phyloP scores from a whole-genome alignment of 1,140 invertebrate genomes.

The Nephotettix cincticeps region DNA sequence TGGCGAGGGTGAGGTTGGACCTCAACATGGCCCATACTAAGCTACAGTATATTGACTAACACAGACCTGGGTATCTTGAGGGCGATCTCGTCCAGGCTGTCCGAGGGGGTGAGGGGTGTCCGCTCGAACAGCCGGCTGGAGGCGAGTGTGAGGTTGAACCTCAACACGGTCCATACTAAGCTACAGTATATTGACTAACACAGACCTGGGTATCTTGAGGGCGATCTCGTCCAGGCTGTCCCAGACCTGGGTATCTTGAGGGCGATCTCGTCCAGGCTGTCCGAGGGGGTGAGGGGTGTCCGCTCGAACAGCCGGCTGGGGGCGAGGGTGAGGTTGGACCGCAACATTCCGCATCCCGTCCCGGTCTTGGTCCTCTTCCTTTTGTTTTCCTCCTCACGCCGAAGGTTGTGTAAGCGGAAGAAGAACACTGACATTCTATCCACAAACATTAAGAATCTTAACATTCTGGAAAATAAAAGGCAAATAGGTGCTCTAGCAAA shows the following conservation, averaged over 20 bases:
- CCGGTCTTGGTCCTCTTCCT: conserved; percentile 46
- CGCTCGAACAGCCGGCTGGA: conserved; percentile 80
- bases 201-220: conserved; percentile 85
- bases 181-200: not conserved
- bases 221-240: conserved; percentile 90
- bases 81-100: conserved; percentile 88
- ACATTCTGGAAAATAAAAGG: no score
- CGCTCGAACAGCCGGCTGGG: conserved; percentile 80
- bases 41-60: not conserved
- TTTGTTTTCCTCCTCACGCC: conserved; percentile 69
- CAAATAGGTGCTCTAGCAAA: no score
- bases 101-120: conserved; percentile 78
- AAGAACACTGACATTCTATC: conserved; percentile 83
- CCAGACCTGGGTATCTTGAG: conserved; percentile 88
- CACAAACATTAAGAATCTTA: conserved; percentile 2
- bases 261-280: conserved; percentile 88
- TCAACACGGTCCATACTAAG: conserved; percentile 46
- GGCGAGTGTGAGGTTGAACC: conserved; percentile 57
- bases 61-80: conserved; percentile 86
- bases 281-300: conserved; percentile 76
- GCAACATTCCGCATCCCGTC: conserved; percentile 14
- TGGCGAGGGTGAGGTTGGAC: conserved; percentile 60
- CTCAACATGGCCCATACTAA: conserved; percentile 45
- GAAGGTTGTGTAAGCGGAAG: conserved; percentile 86
- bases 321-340: conserved; percentile 57